Percentiles rank a stretch among this genome's conserved stretches.
These are phyloP conservation scores for Dendroctonus ponderosae DNA, from an alignment of 1,140 invertebrate genomes.

Conservation along the genomic window DNA sequence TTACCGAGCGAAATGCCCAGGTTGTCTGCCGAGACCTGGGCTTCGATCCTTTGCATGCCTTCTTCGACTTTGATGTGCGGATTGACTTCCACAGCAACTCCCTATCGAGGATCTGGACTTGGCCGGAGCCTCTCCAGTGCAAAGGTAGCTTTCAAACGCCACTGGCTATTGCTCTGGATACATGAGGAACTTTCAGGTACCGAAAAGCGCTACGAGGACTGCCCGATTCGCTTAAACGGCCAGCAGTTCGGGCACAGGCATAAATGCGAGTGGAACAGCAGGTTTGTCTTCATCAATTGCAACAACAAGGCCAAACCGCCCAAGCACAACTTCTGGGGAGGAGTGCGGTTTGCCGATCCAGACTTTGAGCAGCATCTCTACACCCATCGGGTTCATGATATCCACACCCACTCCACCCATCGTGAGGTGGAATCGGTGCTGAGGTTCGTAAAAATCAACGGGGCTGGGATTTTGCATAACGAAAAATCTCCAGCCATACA, in stretches of 20 bases:
- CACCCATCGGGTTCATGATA: constrained; percentile 78
- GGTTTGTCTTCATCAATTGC: constrained; percentile 94
- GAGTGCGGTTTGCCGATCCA: constrained; percentile 85
- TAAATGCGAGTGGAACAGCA: constrained; percentile 82
- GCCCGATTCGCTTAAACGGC: constrained; percentile 84
- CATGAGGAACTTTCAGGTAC: constrained; percentile 49
- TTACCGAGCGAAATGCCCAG: constrained; percentile 91
- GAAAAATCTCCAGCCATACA: constrained; percentile 92
- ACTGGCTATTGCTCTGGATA: not conserved
- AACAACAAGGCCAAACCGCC: constrained; percentile 71
- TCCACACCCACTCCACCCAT: constrained; percentile 70
- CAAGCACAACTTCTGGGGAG: constrained; percentile 89
- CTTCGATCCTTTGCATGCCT: constrained; percentile 84
- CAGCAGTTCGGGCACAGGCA: constrained; percentile 82
- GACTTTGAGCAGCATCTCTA: constrained; percentile 86
- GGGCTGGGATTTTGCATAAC: constrained; percentile 95
- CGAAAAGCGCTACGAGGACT: constrained; percentile 81
- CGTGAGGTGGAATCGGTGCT: constrained; percentile 71
- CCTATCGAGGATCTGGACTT: constrained; percentile 82
- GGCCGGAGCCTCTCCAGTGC: constrained; percentile 89
- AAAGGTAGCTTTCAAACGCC: constrained; percentile 56
- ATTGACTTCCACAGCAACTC: constrained; percentile 85
- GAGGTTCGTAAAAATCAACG: constrained; percentile 82
- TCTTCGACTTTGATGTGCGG: constrained; percentile 74
- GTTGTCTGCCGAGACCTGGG: constrained; percentile 95